Evolutionary conservation across 2,888 invertebrate genomes (phyloP), one percentile per base, ranked within the genome.

Genomic region (Ormyrus rosae): DNA sequence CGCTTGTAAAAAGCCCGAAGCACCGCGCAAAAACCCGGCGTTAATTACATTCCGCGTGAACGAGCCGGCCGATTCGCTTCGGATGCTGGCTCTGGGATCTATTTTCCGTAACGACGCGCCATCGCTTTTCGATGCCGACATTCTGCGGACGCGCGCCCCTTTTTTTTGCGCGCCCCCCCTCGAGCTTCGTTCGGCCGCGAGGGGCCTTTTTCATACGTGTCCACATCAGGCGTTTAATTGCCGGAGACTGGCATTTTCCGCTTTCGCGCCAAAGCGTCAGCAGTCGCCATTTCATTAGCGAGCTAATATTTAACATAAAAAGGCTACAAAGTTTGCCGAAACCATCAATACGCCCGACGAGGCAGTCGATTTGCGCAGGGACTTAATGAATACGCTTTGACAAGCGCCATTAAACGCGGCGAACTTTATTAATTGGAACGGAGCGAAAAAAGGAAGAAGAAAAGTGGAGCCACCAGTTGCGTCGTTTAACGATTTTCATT

Each of bases 21-120:
- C n/a, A 6, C 6, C 6, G 6, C 11, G 51, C 56, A 51, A 58
- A 65, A 67, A 58, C 51, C 50, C 46, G 48, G 58, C 85, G 85
- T 88, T 89, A 89, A 89, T 89, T 89, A 86, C 87, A 87, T 88
- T 89, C 86, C 85, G 83, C 85, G 86, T 84, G 86, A 86, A 86
- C 83, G 85, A 83, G 81, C 81, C 19, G 84, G 85, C 83, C 82
- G 85, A 87, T 86, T 87, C 84, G 84, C 83, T 79, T 80, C 83
- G 81, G 85, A 83, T 83, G 83, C 84, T 80, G 48, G 65, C 58
- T 60, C 65, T 65, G 58, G 53, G 60, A 75, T 80, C 75, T 19
- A 80, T 80, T 71, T 75, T 64, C 70, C 60, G 64, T 69, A 68
- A 78, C 55, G 68, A 68, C 53, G 13, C 51, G 19, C 19, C 9